These are phyloP conservation scores for Hystrix cristata DNA, from an alignment of 2,113 vertebrate species.

Conservation along the genomic window DNA sequence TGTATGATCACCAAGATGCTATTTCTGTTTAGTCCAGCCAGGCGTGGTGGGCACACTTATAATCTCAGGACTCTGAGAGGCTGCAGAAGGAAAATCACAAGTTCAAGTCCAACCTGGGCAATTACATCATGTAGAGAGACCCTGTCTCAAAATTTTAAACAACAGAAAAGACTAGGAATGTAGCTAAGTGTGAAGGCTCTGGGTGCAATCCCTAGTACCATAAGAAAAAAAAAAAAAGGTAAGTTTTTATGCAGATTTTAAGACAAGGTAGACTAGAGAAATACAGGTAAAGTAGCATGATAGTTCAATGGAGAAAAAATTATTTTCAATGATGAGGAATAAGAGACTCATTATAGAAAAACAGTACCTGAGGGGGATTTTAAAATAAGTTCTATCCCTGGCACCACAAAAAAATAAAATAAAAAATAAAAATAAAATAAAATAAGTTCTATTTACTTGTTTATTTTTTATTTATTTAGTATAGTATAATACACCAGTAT, in stretches of 20 bases:
- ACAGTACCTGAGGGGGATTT: neutral
- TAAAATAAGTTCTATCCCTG: neutral
- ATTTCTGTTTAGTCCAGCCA: neutral
- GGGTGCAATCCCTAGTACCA: neutral
- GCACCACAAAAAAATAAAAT: too few relatives aligned
- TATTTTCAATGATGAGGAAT: neutral
- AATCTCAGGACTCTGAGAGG: neutral
- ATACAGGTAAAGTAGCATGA: neutral
- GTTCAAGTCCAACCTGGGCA: neutral
- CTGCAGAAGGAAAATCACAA: neutral
- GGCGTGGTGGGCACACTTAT: neutral
- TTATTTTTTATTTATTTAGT: neutral
- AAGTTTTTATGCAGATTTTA: neutral
- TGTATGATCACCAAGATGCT: neutral
- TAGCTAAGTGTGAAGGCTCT: neutral
- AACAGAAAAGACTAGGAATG: neutral
- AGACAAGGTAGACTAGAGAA: neutral
- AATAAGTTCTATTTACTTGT: neutral
- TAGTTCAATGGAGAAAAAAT: neutral
- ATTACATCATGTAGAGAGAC: neutral
- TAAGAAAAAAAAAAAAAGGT: neutral
- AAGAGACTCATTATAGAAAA: neutral
- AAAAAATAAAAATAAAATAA: too few relatives aligned
- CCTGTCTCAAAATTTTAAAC: neutral
- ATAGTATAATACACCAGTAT: neutral